These are phyloP conservation scores for Anthopleura sola DNA, from an alignment of 64 coral and sea anemone genomes.

Conservation along the genomic window DNA sequence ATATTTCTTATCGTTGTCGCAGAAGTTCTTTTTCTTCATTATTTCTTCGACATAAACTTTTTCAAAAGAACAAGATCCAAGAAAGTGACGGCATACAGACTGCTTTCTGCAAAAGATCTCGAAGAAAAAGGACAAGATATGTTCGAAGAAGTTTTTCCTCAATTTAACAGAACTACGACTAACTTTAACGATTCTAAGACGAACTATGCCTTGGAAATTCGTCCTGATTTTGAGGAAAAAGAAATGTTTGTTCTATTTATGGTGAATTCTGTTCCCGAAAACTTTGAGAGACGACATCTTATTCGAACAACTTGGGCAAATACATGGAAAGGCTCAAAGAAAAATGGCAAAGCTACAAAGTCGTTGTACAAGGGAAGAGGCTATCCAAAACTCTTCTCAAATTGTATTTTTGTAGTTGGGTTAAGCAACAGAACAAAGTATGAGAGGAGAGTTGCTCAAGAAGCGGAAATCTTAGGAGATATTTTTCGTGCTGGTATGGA, in stretches of 20 bases:
- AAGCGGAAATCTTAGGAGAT: slow-evolving; percentile 16
- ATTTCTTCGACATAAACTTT: background rate
- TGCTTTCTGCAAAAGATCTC: slow-evolving; percentile 11
- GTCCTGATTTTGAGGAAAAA: background rate
- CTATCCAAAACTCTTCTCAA: background rate
- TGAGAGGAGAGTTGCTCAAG: background rate
- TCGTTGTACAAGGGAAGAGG: slow-evolving; percentile 3
- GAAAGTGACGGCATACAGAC: slow-evolving; percentile 7
- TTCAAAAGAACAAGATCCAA: background rate
- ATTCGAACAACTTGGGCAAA: slow-evolving; percentile 27
- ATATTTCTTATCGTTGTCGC: background rate
- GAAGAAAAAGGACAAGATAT: background rate
- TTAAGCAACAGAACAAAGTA: background rate
- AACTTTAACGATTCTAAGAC: background rate
- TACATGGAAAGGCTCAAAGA: slow-evolving; percentile 21
- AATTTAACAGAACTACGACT: background rate
- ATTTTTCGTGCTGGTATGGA: slow-evolving; percentile 1
- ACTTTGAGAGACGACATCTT: background rate
- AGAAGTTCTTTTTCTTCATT: background rate
- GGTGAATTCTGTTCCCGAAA: slow-evolving; percentile 20
- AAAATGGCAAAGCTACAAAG: slow-evolving; percentile 1
- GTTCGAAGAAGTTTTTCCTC: background rate
- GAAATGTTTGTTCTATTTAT: slow-evolving; percentile 28
- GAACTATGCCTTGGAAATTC: background rate
- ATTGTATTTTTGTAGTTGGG: slow-evolving; percentile 9